These are phyloP conservation scores for Chamaea fasciata DNA, from an alignment of 2,113 vertebrate genomes.

Conservation along the genomic window DNA sequence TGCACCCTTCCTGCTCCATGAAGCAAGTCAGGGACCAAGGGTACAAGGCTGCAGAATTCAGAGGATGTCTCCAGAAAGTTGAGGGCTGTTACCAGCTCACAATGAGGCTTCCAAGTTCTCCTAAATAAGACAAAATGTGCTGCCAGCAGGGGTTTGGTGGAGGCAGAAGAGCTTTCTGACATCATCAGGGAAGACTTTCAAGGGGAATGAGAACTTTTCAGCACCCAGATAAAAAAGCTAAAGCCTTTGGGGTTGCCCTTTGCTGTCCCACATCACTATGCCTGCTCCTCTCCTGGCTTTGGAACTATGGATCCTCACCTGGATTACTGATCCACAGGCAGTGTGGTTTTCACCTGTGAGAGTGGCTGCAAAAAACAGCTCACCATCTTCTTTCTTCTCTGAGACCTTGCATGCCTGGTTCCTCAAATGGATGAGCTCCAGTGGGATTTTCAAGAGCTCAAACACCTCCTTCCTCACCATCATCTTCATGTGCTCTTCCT, in stretches of 20 bases:
- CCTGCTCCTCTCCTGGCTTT: neutral
- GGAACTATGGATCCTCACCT: constrained; percentile 26
- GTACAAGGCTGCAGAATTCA: neutral
- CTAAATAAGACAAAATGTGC: neutral
- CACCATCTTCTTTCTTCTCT: constrained; percentile 16
- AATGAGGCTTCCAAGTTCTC: neutral
- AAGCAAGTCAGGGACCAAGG: neutral
- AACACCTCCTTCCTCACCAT: constrained; percentile 63
- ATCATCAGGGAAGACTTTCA: neutral
- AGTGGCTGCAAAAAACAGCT: constrained; percentile 34
- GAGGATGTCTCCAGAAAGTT: neutral
- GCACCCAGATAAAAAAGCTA: neutral
- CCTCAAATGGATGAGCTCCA: constrained; percentile 34
- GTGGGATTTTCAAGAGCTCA: constrained; percentile 29
- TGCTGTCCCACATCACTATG: neutral
- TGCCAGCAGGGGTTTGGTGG: neutral
- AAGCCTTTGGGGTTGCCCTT: neutral
- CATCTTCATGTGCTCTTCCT: constrained; percentile 65
- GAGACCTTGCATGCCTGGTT: constrained; percentile 43
- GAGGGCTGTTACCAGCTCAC: neutral
- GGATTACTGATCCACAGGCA: constrained; percentile 48
- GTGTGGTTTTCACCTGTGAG: constrained; percentile 64
- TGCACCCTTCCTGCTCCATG: neutral
- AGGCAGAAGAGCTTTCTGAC: neutral
- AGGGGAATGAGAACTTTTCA: neutral